Base-by-base conservation (phyloP, 1,140 invertebrate species). In the Cydia splendana region DNA sequence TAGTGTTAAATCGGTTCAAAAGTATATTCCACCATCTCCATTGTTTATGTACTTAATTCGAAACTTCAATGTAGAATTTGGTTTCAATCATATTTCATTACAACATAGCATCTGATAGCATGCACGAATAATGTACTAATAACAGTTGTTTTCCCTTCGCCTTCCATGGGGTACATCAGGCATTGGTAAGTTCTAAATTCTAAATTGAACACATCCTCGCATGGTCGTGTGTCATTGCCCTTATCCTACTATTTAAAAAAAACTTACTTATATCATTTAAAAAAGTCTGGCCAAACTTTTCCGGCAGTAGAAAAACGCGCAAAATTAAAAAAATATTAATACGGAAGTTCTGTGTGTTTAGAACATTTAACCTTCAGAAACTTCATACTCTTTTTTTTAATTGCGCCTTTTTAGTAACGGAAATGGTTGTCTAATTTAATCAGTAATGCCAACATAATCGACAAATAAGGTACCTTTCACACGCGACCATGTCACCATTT, bases 151-250 rank as follows among this genome's bases (percentile, higher is more conserved):
- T 71, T 75, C 79, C 80, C 76, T 91, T 89, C 92, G 94, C 94
- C 57, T 93, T 88, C 84, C 88, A 86, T 86, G 84, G 89, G 87
- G 91, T 81, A 81, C 80, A 84, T 87, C 93, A 95, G 95, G 95
- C 95, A 82, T 92, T 95, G 94, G 95, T 95, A 94, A 94, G 94
- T 95, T 93, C 80, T 75, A 81, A 80, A 81, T 82, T 83, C 75
- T 78, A 83, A 80, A 78, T 81, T 79, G 71, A 76, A 71, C 67
- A 71, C 67, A 71, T 38, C 67, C 4, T 38, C 67, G n/a, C 67
- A 20, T 71, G 67, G 67, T 38, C 67, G 67, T 71, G 67, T 71
- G 67, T 38, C 7, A 20, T 38, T 20, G 28, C 24, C 30, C 28
- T 62, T 20, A 62, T 62, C 9, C 57, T 24, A 10, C 10, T 2